These are phyloP conservation scores for Silurus glanis DNA, from an alignment of 2,113 vertebrate species.

Conservation along the genomic window DNA sequence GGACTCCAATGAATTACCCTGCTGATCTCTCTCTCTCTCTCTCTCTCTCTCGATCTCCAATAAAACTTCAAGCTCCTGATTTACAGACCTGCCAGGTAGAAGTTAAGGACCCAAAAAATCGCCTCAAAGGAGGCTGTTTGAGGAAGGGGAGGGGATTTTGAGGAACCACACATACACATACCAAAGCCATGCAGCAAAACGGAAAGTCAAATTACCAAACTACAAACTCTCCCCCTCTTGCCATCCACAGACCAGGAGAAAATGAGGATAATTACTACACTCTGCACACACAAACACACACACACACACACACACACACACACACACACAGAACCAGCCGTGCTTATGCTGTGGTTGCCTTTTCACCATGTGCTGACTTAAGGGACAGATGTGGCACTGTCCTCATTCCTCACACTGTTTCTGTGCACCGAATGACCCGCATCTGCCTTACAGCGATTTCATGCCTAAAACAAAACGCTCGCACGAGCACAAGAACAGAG, in stretches of 20 bases:
- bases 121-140: slow-evolving; percentile 1
- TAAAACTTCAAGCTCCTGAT: slow-evolving; percentile 27
- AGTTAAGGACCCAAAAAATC: not conserved
- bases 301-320: too few species aligned
- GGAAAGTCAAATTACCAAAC: slow-evolving; percentile 53
- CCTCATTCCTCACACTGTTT: not conserved
- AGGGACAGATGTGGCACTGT: slow-evolving; percentile 42
- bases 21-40: not conserved
- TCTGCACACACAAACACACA: slow-evolving; percentile 61
- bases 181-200: slow-evolving; percentile 42
- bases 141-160: slow-evolving; percentile 34
- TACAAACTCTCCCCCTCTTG: slow-evolving; percentile 35
- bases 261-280: slow-evolving; percentile 72
- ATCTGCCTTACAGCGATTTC: not conserved
- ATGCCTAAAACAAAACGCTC: slow-evolving; percentile 3
- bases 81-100: slow-evolving; percentile 14
- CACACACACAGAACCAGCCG: slow-evolving; percentile 57
- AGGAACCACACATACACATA: slow-evolving; percentile 25
- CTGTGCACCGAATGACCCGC: not conserved
- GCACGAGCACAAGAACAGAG: not conserved
- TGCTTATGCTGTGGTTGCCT: slow-evolving; percentile 52
- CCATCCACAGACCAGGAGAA: slow-evolving; percentile 64
- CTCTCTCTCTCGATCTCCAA: not conserved
- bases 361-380: slow-evolving; percentile 52
- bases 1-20: not conserved